These are phyloP conservation scores for Mamestra configurata DNA, from an alignment of 1,140 invertebrate species.

Conservation along the genomic window DNA sequence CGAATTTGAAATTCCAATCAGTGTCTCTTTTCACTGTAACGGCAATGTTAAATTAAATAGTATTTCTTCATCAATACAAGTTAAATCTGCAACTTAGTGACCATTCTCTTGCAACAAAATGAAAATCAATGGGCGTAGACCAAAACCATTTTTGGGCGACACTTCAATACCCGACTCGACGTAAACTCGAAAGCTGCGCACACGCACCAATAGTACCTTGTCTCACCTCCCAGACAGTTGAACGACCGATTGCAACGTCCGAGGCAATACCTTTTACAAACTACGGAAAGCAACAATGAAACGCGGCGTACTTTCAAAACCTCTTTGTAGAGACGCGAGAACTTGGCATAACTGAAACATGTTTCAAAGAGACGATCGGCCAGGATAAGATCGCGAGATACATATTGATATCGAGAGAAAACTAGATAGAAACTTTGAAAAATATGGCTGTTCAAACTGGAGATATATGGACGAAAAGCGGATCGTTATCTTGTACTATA, in stretches of 20 bases:
- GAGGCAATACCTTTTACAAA: conserved; percentile 62
- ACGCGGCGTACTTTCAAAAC: conserved; percentile 48
- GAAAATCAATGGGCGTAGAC: background rate
- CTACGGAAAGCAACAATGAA: conserved; percentile 53
- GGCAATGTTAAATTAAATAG: background rate
- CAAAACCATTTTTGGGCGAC: conserved; percentile 4
- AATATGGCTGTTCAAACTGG: conserved; percentile 13
- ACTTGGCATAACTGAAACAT: conserved; percentile 47
- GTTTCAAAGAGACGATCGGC: conserved; percentile 40
- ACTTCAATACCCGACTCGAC: conserved; percentile 25
- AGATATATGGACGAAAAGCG: conserved; percentile 9
- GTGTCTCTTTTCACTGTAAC: background rate
- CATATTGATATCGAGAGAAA: conserved; percentile 41
- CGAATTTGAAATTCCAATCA: conserved; percentile 12
- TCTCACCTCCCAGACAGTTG: conserved; percentile 59
- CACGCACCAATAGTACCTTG: conserved; percentile 31
- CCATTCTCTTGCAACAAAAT: background rate
- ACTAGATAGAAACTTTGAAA: conserved; percentile 41
- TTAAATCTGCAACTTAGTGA: background rate
- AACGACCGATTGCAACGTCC: conserved; percentile 74
- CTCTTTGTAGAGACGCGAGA: conserved; percentile 25
- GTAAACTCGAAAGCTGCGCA: conserved; percentile 23
- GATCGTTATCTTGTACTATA: conserved; percentile 28
- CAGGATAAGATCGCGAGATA: conserved; percentile 46
- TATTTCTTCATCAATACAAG: background rate